phyloP scores from a whole-genome alignment of 2,113 vertebrate species.

The Pogonocichla stellata region DNA sequence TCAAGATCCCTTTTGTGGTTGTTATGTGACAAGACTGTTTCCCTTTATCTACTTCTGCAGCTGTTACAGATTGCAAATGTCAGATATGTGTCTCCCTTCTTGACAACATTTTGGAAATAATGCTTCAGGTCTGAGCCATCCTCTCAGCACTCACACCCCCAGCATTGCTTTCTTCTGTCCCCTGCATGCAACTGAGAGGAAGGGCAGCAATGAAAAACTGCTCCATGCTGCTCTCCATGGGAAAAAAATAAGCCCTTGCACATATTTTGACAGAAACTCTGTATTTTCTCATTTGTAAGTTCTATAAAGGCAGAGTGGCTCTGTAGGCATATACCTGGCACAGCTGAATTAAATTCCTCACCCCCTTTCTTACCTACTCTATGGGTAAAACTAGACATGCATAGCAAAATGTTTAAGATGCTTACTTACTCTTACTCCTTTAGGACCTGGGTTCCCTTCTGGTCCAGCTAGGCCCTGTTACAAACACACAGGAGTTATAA shows the following conservation, averaged over 20 bases:
- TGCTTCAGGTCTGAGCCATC: neutral
- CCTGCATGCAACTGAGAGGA: neutral
- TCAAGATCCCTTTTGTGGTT: neutral
- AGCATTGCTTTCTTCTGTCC: neutral
- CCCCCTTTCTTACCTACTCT: neutral
- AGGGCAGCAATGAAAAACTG: neutral
- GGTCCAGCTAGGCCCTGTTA: slow-evolving; percentile 90
- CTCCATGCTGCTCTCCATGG: neutral
- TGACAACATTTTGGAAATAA: neutral
- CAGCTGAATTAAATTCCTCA: neutral
- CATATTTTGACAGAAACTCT: neutral
- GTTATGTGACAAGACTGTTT: neutral
- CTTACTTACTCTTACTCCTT: slow-evolving; percentile 92
- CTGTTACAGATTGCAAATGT: neutral
- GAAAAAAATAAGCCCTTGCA: neutral
- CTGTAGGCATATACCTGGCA: neutral
- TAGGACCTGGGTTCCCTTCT: slow-evolving; percentile 91
- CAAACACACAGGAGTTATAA: slow-evolving; percentile 25
- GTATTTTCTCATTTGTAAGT: neutral
- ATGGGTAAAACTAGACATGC: neutral
- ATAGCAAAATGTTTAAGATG: slow-evolving; percentile 26
- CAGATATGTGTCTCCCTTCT: neutral
- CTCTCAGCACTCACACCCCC: neutral
- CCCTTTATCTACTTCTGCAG: neutral
- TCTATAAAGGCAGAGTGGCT: neutral